Evolutionary conservation across 1,140 invertebrate genomes (phyloP), one percentile per base, ranked within the genome.

Genomic region (Drosophila auraria): DNA sequence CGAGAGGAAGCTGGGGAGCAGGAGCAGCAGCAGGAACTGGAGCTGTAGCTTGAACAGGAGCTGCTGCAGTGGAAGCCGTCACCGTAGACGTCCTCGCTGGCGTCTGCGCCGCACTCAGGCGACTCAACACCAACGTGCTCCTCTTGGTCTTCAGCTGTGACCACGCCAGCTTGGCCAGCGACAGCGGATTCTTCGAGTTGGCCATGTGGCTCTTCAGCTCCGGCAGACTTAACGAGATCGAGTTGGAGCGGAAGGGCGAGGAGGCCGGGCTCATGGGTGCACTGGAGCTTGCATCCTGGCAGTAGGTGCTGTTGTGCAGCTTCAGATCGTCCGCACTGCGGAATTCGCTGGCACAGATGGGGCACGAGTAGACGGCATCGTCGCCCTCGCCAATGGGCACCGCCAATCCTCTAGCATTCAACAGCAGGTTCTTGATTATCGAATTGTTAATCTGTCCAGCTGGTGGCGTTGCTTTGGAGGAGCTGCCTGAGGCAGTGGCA

Each of bases 341-440:
- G 78, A 95, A 97, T 9, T 95, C 92, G 69, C 95, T 95, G 81
- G 95, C 94, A 91, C 96, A 96, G 14, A 95, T 92, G 1, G 94
- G 93, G 81, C 95, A 96, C 36, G 95, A 91, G 65, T 95, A 96
- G 47, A 95, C 89, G n/a, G 94, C 94, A 54, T 94, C 93, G 30
- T 93, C 87, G 15, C 93, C 94, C 40, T 95, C 94, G 33, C 94
- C 94, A 73, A 94, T 94, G 7, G 93, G 93, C 51, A 93, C 91
- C 1, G 92, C 93, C 61, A 92, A 56, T 5, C 83, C 93, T 50
- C 95, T 94, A 56, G 95, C 95, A 93, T 97, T 97, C 36, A 97
- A 91, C 6, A 98, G 90, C 11, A 98, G 94, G 91, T 97, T 97
- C 91, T 98, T 98, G 60, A 98, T 97, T 50, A 97, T 96, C 5